A percentile compares a stretch with the other conserved stretches of the same genome.
These are phyloP conservation scores for Xiphorhynchus erythropygius DNA, from an alignment of 2,797 vertebrate species.

Conservation along the genomic window DNA sequence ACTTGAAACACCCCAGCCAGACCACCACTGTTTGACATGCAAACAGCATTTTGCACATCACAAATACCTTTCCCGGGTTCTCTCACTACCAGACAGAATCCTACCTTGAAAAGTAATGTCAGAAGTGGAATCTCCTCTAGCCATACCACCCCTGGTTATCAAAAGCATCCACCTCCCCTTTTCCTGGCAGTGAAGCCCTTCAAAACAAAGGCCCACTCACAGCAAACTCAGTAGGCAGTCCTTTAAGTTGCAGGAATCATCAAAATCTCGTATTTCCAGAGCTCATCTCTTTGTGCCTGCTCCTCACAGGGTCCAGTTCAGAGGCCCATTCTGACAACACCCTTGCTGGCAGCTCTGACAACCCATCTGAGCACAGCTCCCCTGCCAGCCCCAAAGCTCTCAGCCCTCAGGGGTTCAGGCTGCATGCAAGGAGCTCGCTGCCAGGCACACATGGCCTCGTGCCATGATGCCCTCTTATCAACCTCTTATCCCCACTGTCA, in stretches of 20 bases:
- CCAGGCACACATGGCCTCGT: accelerated
- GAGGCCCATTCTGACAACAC: background rate
- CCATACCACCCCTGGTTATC: background rate
- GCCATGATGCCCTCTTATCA: background rate
- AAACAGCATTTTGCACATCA: background rate
- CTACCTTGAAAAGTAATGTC: background rate
- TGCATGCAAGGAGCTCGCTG: accelerated
- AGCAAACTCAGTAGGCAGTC: background rate
- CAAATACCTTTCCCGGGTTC: background rate
- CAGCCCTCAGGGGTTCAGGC: accelerated
- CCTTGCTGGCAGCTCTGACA: background rate
- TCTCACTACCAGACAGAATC: background rate
- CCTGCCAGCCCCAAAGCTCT: background rate
- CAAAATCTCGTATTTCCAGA: background rate
- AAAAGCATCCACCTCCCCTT: background rate
- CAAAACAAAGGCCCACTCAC: background rate
- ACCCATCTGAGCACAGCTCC: background rate
- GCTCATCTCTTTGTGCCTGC: accelerated
- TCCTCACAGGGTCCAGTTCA: accelerated
- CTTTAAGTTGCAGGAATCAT: background rate
- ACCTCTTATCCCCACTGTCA: background rate
- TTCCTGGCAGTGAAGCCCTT: background rate
- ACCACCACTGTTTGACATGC: background rate
- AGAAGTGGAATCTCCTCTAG: background rate
- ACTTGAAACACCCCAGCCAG: background rate